These are phyloP conservation scores for Myotis yumanensis DNA, from an alignment of 2,113 vertebrate species.

Conservation along the genomic window DNA sequence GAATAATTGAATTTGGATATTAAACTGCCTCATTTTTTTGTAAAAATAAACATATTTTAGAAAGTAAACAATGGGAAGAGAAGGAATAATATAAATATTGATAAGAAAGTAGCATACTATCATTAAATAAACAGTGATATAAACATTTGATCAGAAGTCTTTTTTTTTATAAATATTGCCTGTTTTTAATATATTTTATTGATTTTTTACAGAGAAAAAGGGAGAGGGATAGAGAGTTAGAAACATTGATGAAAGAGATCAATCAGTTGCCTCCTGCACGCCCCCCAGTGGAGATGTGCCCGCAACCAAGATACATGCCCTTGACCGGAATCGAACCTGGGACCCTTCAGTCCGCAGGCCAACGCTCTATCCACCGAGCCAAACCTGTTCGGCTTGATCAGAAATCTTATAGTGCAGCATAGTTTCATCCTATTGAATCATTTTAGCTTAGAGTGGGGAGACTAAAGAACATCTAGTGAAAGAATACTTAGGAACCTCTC, in stretches of 20 bases:
- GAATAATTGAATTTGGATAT: neutral
- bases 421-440: neutral
- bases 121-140: neutral
- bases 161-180: neutral
- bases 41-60: constrained; percentile 21
- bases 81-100: neutral
- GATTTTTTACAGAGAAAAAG: too few relatives aligned
- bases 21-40: neutral
- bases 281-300: too few relatives aligned
- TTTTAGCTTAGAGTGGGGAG: neutral
- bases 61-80: neutral
- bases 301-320: too few relatives aligned
- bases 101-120: neutral
- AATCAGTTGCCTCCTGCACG: too few relatives aligned
- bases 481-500: neutral
- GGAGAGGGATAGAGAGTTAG: too few relatives aligned
- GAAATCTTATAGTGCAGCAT: neutral
- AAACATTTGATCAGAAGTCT: neutral
- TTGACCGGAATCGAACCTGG: too few relatives aligned
- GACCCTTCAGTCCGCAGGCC: too few relatives aligned
- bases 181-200: too few relatives aligned
- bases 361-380: too few relatives aligned
- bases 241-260: too few relatives aligned
- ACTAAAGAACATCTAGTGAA: neutral
- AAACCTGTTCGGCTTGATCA: neutral